A percentile compares a stretch with the other conserved stretches of the same genome.
Evolutionary conservation across 2,113 vertebrate species (phyloP).

Genomic region (Campylorhamphus procurvoides): DNA sequence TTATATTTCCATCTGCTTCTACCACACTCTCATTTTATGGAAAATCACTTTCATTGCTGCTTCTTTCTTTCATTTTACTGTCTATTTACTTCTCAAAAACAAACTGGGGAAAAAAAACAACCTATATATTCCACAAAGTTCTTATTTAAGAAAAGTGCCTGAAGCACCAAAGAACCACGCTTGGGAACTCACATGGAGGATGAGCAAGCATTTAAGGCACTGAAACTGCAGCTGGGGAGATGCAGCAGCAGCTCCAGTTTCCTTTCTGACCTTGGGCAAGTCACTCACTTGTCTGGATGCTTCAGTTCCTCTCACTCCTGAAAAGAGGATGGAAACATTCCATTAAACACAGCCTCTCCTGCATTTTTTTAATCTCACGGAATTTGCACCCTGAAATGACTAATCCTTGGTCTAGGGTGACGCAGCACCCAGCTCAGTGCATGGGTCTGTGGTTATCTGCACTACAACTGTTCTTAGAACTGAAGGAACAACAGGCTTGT

Average conservation of each 20-base stretch:
- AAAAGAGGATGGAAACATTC: background rate
- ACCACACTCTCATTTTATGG: background rate
- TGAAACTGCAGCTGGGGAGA: background rate
- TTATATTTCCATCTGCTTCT: slow-evolving; percentile 17
- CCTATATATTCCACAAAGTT: background rate
- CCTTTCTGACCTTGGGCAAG: background rate
- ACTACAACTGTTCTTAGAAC: background rate
- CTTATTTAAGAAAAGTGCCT: background rate
- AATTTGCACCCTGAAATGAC: background rate
- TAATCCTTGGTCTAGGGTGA: background rate
- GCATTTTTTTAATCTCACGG: background rate
- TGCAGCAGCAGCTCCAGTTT: background rate
- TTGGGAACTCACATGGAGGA: background rate
- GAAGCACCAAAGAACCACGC: background rate
- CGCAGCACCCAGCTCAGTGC: background rate
- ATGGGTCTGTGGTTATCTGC: background rate
- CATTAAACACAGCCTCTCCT: background rate
- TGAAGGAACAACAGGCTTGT: background rate
- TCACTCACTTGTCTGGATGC: background rate
- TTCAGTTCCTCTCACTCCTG: background rate
- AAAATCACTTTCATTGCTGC: background rate
- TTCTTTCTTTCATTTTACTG: background rate
- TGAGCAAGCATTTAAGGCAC: background rate
- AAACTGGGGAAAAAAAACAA: background rate
- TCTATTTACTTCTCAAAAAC: background rate